A percentile compares a stretch with the other conserved stretches of the same genome.
phyloP scores from a whole-genome alignment of 2,888 invertebrate species.

The Pyrochroa serraticornis region DNA sequence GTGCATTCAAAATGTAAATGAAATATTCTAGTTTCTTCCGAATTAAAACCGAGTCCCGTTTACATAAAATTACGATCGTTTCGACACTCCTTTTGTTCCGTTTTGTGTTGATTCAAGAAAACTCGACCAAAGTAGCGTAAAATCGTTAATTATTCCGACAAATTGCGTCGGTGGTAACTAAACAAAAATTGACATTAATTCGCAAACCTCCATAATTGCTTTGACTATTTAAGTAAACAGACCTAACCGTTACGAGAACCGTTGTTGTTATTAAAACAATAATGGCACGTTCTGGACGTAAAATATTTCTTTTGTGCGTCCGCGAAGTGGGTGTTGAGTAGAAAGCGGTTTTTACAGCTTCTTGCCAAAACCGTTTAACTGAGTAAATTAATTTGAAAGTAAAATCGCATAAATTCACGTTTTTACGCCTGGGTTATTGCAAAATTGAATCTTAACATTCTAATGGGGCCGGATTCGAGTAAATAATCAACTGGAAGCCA shows the following conservation, averaged over 20 bases:
- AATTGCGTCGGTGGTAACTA: too few species aligned
- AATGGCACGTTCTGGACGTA: not conserved
- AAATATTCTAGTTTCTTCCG: conserved; percentile 19
- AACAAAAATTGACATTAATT: too few species aligned
- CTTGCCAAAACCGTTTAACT: conserved; percentile 1
- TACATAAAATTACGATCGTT: conserved; percentile 13
- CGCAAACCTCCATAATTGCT: too few species aligned
- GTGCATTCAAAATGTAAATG: conserved; percentile 24
- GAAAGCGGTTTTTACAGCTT: conserved; percentile 20
- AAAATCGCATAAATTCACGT: not conserved
- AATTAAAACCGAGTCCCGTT: conserved; percentile 14
- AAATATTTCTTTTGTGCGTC: conserved; percentile 13
- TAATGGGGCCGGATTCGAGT: too few species aligned
- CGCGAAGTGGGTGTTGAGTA: conserved; percentile 7
- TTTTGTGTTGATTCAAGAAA: too few species aligned
- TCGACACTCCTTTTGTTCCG: too few species aligned
- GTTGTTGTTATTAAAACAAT: conserved; percentile 11
- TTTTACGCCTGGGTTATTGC: too few species aligned
- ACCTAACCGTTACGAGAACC: conserved; percentile 6
- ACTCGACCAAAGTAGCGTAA: too few species aligned
- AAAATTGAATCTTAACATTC: too few species aligned
- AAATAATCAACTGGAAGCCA: too few species aligned
- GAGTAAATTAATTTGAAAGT: conserved; percentile 4
- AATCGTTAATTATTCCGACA: too few species aligned
- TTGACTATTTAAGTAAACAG: conserved; percentile 13